Evolutionary conservation across 1,140 invertebrate genomes (phyloP).

Genomic region (Pseudomyrmex flavicornis): DNA sequence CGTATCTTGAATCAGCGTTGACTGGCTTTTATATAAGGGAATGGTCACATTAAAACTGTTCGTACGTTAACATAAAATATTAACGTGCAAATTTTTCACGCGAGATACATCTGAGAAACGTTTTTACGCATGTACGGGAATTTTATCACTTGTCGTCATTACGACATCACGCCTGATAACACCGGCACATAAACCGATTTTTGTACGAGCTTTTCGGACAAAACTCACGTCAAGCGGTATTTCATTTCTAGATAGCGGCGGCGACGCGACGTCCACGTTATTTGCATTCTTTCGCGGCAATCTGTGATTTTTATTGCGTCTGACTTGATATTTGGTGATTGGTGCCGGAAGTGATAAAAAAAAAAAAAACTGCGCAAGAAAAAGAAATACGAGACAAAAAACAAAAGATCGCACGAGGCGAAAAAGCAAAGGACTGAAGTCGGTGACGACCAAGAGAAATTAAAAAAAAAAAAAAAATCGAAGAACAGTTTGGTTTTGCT

Average conservation of each 20-base stretch:
- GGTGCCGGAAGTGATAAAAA: constrained; percentile 1
- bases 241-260: neutral
- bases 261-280: neutral
- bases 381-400: neutral
- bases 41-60: neutral
- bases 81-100: constrained; percentile 19
- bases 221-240: constrained; percentile 20
- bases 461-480: neutral
- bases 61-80: constrained; percentile 35
- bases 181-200: no score
- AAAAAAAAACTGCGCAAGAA: neutral
- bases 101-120: neutral
- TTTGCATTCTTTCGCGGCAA: constrained; percentile 11
- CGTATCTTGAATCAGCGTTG: neutral
- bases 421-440: constrained; percentile 2
- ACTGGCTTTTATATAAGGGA: neutral
- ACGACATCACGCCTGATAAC: constrained; percentile 16
- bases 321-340: constrained; percentile 10
- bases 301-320: neutral
- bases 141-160: constrained; percentile 1
- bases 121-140: constrained; percentile 1
- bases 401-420: neutral
- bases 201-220: no score
- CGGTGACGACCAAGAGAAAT: neutral
- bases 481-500: constrained; percentile 43